These are phyloP conservation scores for Drosophila kambysellisi DNA, from an alignment of 2,888 invertebrate genomes.

Conservation along the genomic window DNA sequence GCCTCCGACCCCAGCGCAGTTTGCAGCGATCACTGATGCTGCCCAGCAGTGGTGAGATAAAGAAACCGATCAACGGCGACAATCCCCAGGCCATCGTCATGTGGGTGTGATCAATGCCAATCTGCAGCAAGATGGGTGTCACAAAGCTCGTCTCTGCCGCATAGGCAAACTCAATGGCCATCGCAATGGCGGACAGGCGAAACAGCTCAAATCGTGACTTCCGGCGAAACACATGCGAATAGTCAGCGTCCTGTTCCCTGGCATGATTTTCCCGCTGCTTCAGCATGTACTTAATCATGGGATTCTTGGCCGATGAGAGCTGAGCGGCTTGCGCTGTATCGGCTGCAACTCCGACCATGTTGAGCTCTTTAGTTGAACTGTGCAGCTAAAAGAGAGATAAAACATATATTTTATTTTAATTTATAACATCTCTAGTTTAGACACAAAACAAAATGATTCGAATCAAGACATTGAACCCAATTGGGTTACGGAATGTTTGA, in stretches of 20 bases:
- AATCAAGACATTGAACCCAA: slow-evolving; percentile 68
- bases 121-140: slow-evolving; percentile 87
- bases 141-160: slow-evolving; percentile 89
- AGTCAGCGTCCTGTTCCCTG: slow-evolving; percentile 82
- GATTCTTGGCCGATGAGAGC: slow-evolving; percentile 79
- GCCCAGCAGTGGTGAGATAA: slow-evolving; percentile 86
- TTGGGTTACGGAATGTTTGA: slow-evolving; percentile 52
- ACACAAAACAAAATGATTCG: slow-evolving; percentile 28
- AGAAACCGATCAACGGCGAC: slow-evolving; percentile 85
- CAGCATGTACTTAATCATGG: slow-evolving; percentile 84
- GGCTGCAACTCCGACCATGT: slow-evolving; percentile 83
- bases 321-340: slow-evolving; percentile 67
- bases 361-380: slow-evolving; percentile 29
- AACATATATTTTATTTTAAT: background rate
- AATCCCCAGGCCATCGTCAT: slow-evolving; percentile 87
- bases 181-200: slow-evolving; percentile 83
- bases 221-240: slow-evolving; percentile 84
- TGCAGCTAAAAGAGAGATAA: slow-evolving; percentile 6
- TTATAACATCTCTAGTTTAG: slow-evolving; percentile 1
- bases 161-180: slow-evolving; percentile 89
- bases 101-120: slow-evolving; percentile 87
- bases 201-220: slow-evolving; percentile 83
- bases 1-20: slow-evolving; percentile 86
- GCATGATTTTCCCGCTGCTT: slow-evolving; percentile 84
- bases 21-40: slow-evolving; percentile 88